Conservation (phyloP, 2,888 invertebrate species). For the Drosophila subsilvestris region DNA sequence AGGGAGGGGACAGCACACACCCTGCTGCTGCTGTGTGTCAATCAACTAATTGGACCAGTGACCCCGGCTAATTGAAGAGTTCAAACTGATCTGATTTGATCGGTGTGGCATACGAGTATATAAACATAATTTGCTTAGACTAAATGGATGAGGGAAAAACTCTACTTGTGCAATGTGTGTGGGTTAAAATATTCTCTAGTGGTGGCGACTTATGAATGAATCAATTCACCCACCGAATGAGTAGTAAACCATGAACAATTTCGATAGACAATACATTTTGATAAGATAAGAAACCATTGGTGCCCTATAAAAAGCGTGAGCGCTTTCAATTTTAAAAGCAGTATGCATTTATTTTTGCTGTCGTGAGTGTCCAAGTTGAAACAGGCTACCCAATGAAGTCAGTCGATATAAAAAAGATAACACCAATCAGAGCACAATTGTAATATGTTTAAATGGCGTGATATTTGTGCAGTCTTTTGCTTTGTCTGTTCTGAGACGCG, state of each 20-base stretch:
- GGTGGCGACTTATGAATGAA: neutral
- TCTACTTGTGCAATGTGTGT: neutral
- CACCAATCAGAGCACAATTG: too few species aligned
- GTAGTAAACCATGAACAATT: neutral
- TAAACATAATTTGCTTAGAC: slow-evolving; percentile 9
- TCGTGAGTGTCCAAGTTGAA: neutral
- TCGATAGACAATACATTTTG: neutral
- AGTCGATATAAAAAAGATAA: neutral
- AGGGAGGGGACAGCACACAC: slow-evolving; percentile 8
- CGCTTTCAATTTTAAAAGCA: neutral
- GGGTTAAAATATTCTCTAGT: neutral
- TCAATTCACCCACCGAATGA: neutral
- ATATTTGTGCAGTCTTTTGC: neutral
- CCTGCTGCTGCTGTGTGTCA: slow-evolving; percentile 9
- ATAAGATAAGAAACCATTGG: neutral
- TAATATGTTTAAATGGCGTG: neutral
- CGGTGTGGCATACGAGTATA: neutral
- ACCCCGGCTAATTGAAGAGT: slow-evolving; percentile 70
- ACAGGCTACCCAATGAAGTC: neutral
- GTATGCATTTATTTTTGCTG: neutral
- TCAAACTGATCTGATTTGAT: slow-evolving; percentile 47
- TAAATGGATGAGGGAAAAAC: slow-evolving; percentile 1
- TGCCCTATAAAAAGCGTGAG: neutral
- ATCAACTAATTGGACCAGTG: slow-evolving; percentile 63
- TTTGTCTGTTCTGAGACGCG: too few species aligned